Evolutionary conservation across 2,888 invertebrate species (phyloP), one percentile per base, ranked within the genome.

Genomic region (Stenolophus ochropezus): DNA sequence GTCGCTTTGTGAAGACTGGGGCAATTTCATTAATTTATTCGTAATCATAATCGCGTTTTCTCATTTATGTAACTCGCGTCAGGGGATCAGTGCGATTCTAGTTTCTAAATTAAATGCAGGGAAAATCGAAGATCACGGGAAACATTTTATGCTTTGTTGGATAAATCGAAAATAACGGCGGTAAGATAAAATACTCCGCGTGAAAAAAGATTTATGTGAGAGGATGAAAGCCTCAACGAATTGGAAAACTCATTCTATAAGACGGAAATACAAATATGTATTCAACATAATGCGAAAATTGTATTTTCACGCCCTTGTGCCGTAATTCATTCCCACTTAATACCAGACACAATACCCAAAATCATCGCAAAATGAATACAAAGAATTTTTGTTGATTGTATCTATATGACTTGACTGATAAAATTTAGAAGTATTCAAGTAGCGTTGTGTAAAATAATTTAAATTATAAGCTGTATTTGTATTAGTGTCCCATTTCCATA

Each of bases 21-120:
- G 69, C 78, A 78, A 65, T 78, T 78, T 78, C 61, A 78, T 78
- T 78, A 78, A 78, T 78, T 78, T 78, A 78, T 78, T 78, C 78
- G 78, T 56, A 78, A 78, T 78, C 78, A 78, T 78, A 78, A 78
- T 69, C 78, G 78, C 78, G 49, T 78, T 78, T 78, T 78, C 78
- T 69, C 78, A 78, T 78, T 65, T 78, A 78, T 78, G 65, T 65
- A 69, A 78, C 61, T 78, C 65, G 69, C 78, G 23, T 61, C 73
- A 4, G 21, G 73, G 49, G 73, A 73, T 73, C 73, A 21, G 49
- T 21, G 73, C 14, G 49, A 73, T 73, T 73, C 49, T 73, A 73
- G 47, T 73, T 73, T 73, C 47, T 20, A 73, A 49, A 73, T 73
- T 20, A 49, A 73, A 73, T 73, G 73, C 25, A 49, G 73, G 21